phyloP scores from a whole-genome alignment of 1,140 invertebrate species.

The Metopolophium dirhodum region DNA sequence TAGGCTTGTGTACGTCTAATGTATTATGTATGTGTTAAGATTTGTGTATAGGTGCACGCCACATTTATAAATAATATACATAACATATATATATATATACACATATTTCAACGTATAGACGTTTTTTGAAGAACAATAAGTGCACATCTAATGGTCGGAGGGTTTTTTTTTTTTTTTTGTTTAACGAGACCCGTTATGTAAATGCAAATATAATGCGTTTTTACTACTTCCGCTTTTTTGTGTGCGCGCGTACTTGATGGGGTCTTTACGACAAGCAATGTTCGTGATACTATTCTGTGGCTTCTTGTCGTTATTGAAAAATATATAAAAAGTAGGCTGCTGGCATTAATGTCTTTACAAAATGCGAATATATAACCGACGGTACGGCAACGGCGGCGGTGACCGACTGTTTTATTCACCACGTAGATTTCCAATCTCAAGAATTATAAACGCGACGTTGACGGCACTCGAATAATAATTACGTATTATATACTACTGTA shows the following conservation, averaged over 20 bases:
- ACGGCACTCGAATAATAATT: neutral
- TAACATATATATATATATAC: neutral
- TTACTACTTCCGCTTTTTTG: slow-evolving; percentile 56
- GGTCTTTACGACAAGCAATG: slow-evolving; percentile 56
- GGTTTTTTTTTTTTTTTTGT: slow-evolving; percentile 39
- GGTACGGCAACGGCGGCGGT: neutral
- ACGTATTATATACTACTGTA: neutral
- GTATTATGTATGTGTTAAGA: neutral
- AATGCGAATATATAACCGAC: slow-evolving; percentile 34
- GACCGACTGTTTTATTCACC: slow-evolving; percentile 34
- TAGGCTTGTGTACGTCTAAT: neutral
- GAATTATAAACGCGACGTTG: neutral
- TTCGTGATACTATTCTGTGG: slow-evolving; percentile 57
- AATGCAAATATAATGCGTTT: slow-evolving; percentile 57
- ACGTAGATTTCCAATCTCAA: neutral
- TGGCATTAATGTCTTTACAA: slow-evolving; percentile 54
- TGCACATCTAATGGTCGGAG: slow-evolving; percentile 45
- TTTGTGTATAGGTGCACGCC: neutral
- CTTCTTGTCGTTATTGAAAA: slow-evolving; percentile 54
- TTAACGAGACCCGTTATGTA: slow-evolving; percentile 56
- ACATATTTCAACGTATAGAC: slow-evolving; percentile 5
- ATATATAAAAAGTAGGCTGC: slow-evolving; percentile 49
- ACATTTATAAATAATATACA: neutral
- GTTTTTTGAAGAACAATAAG: slow-evolving; percentile 55
- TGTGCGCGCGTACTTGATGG: slow-evolving; percentile 41